These are phyloP conservation scores for Molossus molossus DNA, from an alignment of 2,797 vertebrate species.

Conservation along the genomic window DNA sequence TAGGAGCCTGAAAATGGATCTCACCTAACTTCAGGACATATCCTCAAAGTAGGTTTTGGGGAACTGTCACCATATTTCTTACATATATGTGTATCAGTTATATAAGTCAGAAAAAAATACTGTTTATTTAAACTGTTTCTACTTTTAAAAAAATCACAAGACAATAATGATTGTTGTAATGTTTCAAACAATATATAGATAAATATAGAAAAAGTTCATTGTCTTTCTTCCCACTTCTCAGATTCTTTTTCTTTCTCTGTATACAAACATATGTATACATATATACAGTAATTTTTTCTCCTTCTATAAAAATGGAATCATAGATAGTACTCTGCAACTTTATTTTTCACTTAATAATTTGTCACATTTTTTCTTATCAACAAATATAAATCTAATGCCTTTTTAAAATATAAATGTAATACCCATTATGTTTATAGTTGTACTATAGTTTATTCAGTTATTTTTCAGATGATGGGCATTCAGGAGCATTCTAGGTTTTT, in stretches of 20 bases:
- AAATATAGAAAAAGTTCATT: slow-evolving; percentile 53
- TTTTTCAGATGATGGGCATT: not conserved
- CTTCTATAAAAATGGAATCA: slow-evolving; percentile 35
- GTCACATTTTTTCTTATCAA: not conserved
- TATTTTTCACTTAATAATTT: slow-evolving; percentile 56
- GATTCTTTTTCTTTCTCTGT: not conserved
- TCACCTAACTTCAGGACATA: slow-evolving; percentile 15
- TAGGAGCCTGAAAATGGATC: not conserved
- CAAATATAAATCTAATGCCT: slow-evolving; percentile 28
- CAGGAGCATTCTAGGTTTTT: not conserved
- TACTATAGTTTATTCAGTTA: not conserved
- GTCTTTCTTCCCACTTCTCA: not conserved
- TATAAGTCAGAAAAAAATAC: slow-evolving; percentile 25
- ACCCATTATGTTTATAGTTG: not conserved
- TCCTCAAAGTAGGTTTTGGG: not conserved
- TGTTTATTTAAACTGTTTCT: slow-evolving; percentile 19
- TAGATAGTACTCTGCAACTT: not conserved
- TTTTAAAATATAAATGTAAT: slow-evolving; percentile 38
- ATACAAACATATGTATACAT: not conserved
- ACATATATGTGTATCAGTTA: not conserved
- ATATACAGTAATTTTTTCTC: not conserved
- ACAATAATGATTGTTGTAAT: not conserved
- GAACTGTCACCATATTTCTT: slow-evolving; percentile 14
- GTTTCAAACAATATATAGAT: slow-evolving; percentile 27
- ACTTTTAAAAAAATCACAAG: not conserved